These are phyloP conservation scores for Malthinus seriepunctatus DNA, from an alignment of 2,888 invertebrate genomes.

Conservation along the genomic window DNA sequence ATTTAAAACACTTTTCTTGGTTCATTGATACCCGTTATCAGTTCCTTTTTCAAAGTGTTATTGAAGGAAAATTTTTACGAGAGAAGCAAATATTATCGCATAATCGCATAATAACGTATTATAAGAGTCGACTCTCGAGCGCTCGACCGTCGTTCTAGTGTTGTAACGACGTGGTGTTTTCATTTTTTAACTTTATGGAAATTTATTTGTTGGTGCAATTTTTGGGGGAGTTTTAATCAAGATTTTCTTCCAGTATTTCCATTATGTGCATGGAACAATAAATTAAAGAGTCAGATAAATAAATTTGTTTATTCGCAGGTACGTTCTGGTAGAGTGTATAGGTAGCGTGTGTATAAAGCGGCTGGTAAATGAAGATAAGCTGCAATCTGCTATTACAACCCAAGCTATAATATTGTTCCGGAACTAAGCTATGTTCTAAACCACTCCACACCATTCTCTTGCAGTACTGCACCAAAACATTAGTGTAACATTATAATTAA, in stretches of 20 bases:
- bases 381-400: conserved; percentile 18
- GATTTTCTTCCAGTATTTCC: too few relatives aligned
- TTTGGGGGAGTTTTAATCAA: too few relatives aligned
- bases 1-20: conserved; percentile 31
- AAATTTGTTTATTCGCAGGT: conserved; percentile 26
- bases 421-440: conserved; percentile 12
- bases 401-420: conserved; percentile 9
- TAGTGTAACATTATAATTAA: conserved; percentile 16
- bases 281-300: conserved; percentile 10
- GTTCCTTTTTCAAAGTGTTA: conserved; percentile 16
- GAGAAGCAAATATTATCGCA: conserved; percentile 16
- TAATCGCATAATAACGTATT: conserved; percentile 10
- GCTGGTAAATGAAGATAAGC: conserved; percentile 37
- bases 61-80: conserved; percentile 23
- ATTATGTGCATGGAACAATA: neutral
- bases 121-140: too few relatives aligned
- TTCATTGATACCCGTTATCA: conserved; percentile 30
- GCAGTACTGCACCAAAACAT: conserved; percentile 9
- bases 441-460: conserved; percentile 12
- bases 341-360: conserved; percentile 30
- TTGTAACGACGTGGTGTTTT: neutral
- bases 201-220: too few relatives aligned
- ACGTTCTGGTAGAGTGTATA: conserved; percentile 23
- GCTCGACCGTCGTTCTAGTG: too few relatives aligned
- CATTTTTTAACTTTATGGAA: too few relatives aligned